Base-by-base conservation (phyloP, 2,888 invertebrate species). In the Agrotis puta region DNA sequence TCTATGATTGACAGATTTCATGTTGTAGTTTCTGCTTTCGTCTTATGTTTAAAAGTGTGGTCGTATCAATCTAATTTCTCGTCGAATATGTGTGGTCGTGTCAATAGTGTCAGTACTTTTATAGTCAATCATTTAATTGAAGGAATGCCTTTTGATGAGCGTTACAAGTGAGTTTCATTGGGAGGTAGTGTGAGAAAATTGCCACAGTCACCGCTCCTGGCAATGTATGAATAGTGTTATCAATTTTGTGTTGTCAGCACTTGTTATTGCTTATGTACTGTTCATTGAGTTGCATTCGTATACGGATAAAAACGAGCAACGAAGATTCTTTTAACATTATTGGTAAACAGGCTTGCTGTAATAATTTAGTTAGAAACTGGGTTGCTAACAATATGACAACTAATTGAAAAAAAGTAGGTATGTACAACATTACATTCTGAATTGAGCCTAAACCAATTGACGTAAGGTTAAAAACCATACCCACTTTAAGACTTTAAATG, bases 1-100 rank as follows among this genome's bases (percentile, higher is more conserved):
- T 78, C 53, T 16, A 68, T 84, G 68, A 86, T 77, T 77, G 75
- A 71, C 81, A 81, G 81, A 56, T 76, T 67, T 64, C 54, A 24
- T 43, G 45, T 54, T 22, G 22, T 18, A 39, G 24, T 22, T 70
- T 75, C 45, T 64, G 48, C 2, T 79, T 50, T 24, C 2, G 45
- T 47, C 11, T 18, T 20, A 5, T 57, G 7, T 57, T 45, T 53
- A 3, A n/a, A n/a, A 33, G 13, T 24, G 11, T 62, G 16, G 6
- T 33, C 9, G 33, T 66, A 27, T 53, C 47, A 13, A 11, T 43
- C 13, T 3, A 43, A 11, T 9, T 33, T 33, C 1, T 39, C 39
- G 11, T 39, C 39, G 11, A 39, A 39, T 11, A 39, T 39, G 39
- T 39, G 39, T 39, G 39, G 39, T 39, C 39, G 39, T 11, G 39